phyloP scores from a whole-genome alignment of 1,140 invertebrate genomes.

The Zaprionus vittiger region DNA sequence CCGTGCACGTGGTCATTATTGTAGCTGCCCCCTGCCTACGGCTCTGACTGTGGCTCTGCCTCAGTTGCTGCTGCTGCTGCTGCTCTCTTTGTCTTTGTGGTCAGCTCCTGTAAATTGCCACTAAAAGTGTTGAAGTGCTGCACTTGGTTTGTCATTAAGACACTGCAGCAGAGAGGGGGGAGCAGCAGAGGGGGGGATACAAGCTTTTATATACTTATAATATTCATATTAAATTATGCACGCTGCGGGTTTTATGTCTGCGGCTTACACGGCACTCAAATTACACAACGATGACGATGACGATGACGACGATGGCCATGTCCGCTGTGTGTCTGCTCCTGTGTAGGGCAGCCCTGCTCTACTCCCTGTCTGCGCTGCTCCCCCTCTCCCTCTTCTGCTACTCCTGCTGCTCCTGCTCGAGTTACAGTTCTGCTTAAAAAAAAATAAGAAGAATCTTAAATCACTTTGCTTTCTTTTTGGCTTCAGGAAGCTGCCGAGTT shows the following conservation, averaged over 20 bases:
- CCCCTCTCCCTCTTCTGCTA: constrained; percentile 4
- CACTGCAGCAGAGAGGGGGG: constrained; percentile 1
- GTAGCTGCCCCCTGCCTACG: constrained; percentile 22
- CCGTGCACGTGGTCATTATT: constrained; percentile 67
- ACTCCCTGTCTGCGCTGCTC: constrained; percentile 2
- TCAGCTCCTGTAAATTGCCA: constrained; percentile 82
- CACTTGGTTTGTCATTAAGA: constrained; percentile 76
- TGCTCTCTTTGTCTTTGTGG: constrained; percentile 51
- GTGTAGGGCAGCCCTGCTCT: neutral
- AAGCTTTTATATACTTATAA: constrained; percentile 60
- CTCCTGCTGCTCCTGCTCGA: constrained; percentile 4
- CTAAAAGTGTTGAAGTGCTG: constrained; percentile 80
- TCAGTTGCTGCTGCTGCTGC: constrained; percentile 2
- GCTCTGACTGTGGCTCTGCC: constrained; percentile 7
- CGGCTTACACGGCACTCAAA: constrained; percentile 78
- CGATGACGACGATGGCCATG: neutral
- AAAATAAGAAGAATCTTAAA: neutral
- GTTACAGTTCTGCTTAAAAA: neutral
- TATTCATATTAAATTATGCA: constrained; percentile 82
- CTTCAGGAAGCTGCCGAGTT: constrained; percentile 12
- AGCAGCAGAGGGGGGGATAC: neutral
- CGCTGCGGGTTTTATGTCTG: constrained; percentile 61
- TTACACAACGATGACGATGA: constrained; percentile 50
- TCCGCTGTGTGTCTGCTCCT: constrained; percentile 20
- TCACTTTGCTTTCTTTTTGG: constrained; percentile 10